phyloP scores from a whole-genome alignment of 2,888 invertebrate genomes.

The Ochropleura leucogaster region DNA sequence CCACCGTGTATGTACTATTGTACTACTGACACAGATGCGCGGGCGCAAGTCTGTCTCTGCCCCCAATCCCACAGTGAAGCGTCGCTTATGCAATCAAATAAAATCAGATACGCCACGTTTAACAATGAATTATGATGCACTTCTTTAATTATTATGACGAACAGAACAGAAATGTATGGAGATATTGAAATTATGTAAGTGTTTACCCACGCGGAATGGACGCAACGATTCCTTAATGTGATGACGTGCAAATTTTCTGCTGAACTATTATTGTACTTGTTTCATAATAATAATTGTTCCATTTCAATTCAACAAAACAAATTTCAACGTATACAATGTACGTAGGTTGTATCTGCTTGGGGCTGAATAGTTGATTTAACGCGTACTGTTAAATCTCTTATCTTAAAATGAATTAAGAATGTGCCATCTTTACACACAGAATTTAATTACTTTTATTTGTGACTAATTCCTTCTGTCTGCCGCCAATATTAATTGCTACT shows the following conservation, averaged over 20 bases:
- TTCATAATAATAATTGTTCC: slow-evolving; percentile 20
- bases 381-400: background rate
- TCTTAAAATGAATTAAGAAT: background rate
- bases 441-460: slow-evolving; percentile 16
- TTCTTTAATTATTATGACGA: slow-evolving; percentile 67
- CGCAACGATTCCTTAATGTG: slow-evolving; percentile 31
- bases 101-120: slow-evolving; percentile 69
- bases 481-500: slow-evolving; percentile 43
- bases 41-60: slow-evolving; percentile 71
- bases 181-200: slow-evolving; percentile 62
- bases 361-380: background rate
- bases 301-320: slow-evolving; percentile 7
- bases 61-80: slow-evolving; percentile 84
- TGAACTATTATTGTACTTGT: slow-evolving; percentile 1
- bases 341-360: background rate
- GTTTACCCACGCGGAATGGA: slow-evolving; percentile 54
- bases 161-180: slow-evolving; percentile 55
- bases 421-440: background rate
- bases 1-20: slow-evolving; percentile 70
- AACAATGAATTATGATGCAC: slow-evolving; percentile 68
- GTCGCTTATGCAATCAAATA: slow-evolving; percentile 80
- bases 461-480: slow-evolving; percentile 26
- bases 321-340: too few relatives aligned
- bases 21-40: slow-evolving; percentile 82
- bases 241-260: slow-evolving; percentile 34